phyloP scores from a whole-genome alignment of 2,888 invertebrate species.

The Steinernema carpocapsae region DNA sequence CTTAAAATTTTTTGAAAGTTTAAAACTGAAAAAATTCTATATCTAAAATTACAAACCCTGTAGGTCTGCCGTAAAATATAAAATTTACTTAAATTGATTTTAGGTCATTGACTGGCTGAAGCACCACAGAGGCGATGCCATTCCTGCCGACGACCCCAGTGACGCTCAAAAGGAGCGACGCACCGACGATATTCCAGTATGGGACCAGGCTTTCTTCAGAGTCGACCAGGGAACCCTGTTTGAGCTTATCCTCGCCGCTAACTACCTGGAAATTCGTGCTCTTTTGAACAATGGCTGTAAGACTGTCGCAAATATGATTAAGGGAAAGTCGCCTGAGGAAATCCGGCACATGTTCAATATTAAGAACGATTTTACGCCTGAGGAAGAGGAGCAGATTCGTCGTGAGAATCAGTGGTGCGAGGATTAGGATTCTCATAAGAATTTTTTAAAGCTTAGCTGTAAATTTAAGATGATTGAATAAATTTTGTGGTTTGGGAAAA shows the following conservation, averaged over 20 bases:
- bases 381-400: conserved; percentile 83
- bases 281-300: conserved; percentile 93
- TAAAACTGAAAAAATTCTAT: no score
- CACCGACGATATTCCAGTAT: conserved; percentile 97
- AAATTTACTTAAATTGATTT: no score
- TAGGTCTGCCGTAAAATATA: neutral
- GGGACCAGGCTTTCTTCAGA: conserved; percentile 97
- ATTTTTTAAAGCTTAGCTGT: no score
- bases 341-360: conserved; percentile 72
- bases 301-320: conserved; percentile 73
- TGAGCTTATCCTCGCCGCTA: conserved; percentile 91
- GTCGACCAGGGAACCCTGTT: conserved; percentile 93
- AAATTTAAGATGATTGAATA: no score
- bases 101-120: conserved; percentile 30
- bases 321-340: conserved; percentile 72
- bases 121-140: conserved; percentile 24
- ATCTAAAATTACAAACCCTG: no score
- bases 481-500: no score
- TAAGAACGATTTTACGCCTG: conserved; percentile 75
- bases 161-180: conserved; percentile 94
- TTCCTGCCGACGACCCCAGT: conserved; percentile 89
- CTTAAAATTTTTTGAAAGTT: neutral
- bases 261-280: conserved; percentile 84
- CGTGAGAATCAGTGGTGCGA: conserved; percentile 72
- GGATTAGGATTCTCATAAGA: conserved; percentile 69